Conservation (phyloP, 1,140 invertebrate species). For the Onthophagus taurus region DNA sequence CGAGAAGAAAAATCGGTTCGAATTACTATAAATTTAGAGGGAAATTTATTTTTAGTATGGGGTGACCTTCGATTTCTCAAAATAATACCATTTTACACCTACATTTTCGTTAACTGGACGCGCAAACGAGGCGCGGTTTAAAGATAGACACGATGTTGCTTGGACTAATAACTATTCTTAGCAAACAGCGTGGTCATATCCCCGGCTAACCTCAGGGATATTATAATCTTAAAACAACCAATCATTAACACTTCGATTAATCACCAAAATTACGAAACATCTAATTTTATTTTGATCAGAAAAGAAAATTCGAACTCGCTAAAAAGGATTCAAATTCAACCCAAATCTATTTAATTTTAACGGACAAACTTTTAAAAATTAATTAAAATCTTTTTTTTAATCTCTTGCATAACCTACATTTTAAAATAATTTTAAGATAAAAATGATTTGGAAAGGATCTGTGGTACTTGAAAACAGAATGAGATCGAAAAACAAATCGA, state of each 20-base stretch:
- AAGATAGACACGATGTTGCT: conserved; percentile 20
- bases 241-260: not conserved
- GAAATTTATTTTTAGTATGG: conserved; percentile 7
- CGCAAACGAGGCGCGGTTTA: conserved; percentile 18
- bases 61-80: conserved; percentile 6
- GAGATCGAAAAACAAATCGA: not conserved
- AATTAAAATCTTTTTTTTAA: not conserved
- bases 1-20: not conserved
- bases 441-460: not conserved
- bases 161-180: conserved; percentile 23
- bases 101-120: conserved; percentile 10
- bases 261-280: not conserved
- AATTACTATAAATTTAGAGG: conserved; percentile 1
- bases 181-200: conserved; percentile 18
- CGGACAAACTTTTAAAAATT: not conserved
- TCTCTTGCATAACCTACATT: not conserved
- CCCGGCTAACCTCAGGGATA: conserved; percentile 12
- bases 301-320: not conserved
- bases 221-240: not conserved
- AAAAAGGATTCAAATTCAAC: not conserved
- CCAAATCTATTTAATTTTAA: conserved; percentile 1
- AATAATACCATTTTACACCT: conserved; percentile 9
- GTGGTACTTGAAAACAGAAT: not conserved
- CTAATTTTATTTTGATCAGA: not conserved
- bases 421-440: not conserved